A percentile compares a stretch with the other conserved stretches of the same genome.
phyloP scores from a whole-genome alignment of 2,888 invertebrate species.

The Argynnis bischoffii region DNA sequence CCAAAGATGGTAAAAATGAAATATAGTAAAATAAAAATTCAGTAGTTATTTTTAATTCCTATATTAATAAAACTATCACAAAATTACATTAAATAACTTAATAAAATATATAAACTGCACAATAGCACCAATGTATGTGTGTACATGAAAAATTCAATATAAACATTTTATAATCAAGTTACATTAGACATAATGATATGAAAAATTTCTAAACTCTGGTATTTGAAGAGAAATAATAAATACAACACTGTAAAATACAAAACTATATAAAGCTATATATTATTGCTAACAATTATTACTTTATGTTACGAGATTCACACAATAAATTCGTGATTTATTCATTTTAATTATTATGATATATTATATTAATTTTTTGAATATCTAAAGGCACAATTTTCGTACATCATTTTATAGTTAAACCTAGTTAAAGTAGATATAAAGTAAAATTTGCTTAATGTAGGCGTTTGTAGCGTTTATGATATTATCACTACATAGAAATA shows the following conservation, averaged over 20 bases:
- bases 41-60: slow-evolving; percentile 3
- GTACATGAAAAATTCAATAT: neutral
- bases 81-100: slow-evolving; percentile 28
- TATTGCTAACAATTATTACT: slow-evolving; percentile 21
- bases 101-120: slow-evolving; percentile 23
- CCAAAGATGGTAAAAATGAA: neutral
- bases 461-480: too few species aligned
- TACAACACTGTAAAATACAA: neutral
- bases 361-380: too few species aligned
- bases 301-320: slow-evolving; percentile 25
- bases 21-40: slow-evolving; percentile 3
- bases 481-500: too few species aligned
- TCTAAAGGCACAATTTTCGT: too few species aligned
- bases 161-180: neutral
- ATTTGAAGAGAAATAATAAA: neutral
- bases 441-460: too few species aligned
- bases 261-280: neutral
- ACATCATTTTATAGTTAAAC: too few species aligned
- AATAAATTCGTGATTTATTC: slow-evolving; percentile 11
- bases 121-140: slow-evolving; percentile 31
- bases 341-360: neutral
- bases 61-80: slow-evolving; percentile 34
- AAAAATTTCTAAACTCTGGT: too few species aligned
- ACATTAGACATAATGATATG: neutral
- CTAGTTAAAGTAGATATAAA: too few species aligned